A percentile compares a stretch with the other conserved stretches of the same genome.
Evolutionary conservation across 2,888 invertebrate genomes (phyloP).

Genomic region (Diachrysia chrysitis): DNA sequence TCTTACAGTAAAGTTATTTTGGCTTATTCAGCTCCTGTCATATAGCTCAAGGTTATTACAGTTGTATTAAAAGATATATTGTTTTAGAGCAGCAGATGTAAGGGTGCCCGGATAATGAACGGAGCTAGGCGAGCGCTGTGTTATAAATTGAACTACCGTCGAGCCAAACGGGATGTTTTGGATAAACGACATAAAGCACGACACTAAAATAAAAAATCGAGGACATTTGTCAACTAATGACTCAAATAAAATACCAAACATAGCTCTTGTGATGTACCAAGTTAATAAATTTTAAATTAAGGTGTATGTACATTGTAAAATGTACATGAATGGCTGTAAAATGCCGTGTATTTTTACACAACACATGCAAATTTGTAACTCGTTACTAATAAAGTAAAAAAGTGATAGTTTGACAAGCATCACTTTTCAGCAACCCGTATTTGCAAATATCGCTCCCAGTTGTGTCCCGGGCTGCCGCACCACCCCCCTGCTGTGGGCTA

Average conservation of each 20-base stretch:
- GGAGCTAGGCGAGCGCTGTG: slow-evolving; percentile 57
- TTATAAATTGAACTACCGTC: slow-evolving; percentile 68
- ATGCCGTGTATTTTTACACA: not conserved
- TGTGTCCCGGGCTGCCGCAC: slow-evolving; percentile 38
- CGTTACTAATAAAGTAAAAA: not conserved
- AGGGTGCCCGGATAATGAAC: slow-evolving; percentile 65
- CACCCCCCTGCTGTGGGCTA: slow-evolving; percentile 36
- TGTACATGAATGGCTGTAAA: not conserved
- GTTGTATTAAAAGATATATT: slow-evolving; percentile 47
- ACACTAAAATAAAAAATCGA: slow-evolving; percentile 51
- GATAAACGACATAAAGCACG: slow-evolving; percentile 57
- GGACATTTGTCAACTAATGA: slow-evolving; percentile 45
- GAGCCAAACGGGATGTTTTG: slow-evolving; percentile 56
- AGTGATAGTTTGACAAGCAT: not conserved
- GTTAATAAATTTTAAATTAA: slow-evolving; percentile 21
- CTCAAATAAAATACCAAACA: slow-evolving; percentile 36
- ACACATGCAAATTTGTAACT: not conserved
- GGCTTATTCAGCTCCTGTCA: not conserved
- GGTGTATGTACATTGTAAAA: no score
- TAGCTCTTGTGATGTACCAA: slow-evolving; percentile 19
- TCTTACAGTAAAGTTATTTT: not conserved
- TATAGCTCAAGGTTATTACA: slow-evolving; percentile 40
- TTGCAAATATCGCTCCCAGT: slow-evolving; percentile 27
- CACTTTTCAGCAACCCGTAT: not conserved
- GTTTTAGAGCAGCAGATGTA: slow-evolving; percentile 50